Base-by-base conservation (phyloP, 1,140 invertebrate genomes). In the Drosophila subobscura region DNA sequence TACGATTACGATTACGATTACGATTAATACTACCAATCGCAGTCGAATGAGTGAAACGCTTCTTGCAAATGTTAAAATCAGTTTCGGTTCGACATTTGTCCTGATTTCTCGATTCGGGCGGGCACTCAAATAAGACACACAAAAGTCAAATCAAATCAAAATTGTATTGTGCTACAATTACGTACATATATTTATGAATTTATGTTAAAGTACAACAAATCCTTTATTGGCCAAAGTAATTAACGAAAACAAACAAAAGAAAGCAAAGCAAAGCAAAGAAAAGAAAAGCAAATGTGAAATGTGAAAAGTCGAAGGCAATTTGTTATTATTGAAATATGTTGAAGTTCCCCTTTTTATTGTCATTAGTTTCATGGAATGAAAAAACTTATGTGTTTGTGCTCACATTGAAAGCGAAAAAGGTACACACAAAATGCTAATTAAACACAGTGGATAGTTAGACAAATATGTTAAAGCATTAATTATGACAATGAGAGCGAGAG, bases 401-500 rank as follows among this genome's bases (percentile, higher is more conserved):
- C 84, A 83, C 61, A 81, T 83, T 70, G 72, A 64, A 76, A 72
- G 61, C 70, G 10, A 70, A 81, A 84, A 71, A 49, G 45, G 42
- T 44, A 77, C 57, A 72, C 54, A 77, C 57, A 72, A 52, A 72
- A 84, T 72, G 80, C 77, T 79, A 85, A 83, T 70, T 74, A 65
- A 71, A 70, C 66, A 70, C 66, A 56, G 79, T 78, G 83, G 77
- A 64, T 86, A 88, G 83, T 88, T 89, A 88, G 84, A 88, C 74
- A 88, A 88, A 89, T 89, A 84, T 89, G 83, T 89, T 89, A 88
- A 85, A 85, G 77, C 80, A 77, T 76, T 80, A 70, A 79, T 67
- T 68, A 66, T 77, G 67, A 67, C 59, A 86, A 56, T 73, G 74
- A 75, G 66, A 65, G 70, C 49, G 50, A 64, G 25, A 57, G 49